Base-by-base conservation (phyloP, 2,797 vertebrate species). In the Pangasius mekongensis region DNA sequence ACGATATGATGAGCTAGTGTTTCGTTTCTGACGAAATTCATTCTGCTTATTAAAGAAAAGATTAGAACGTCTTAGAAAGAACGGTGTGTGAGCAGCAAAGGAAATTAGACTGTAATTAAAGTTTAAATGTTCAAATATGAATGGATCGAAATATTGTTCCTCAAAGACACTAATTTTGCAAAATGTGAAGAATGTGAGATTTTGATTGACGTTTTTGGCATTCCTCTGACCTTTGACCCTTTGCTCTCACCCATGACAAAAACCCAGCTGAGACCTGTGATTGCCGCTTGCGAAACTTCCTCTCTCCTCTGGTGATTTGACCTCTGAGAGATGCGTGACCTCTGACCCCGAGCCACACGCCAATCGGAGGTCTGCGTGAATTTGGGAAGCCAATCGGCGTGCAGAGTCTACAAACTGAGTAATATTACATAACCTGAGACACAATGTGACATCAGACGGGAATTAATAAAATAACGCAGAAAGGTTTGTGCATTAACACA, bases 261-360 rank as follows among this genome's bases (percentile, higher is more conserved):
- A 84, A 6, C 24, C 47, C 87, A 77, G 60, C 71, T 58, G 18
- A 86, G 77, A 73, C 47, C 87, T 64, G 36, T 62, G 64, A 88
- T 62, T 52, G 77, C 30, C 5, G 56, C 30, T 89, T 89, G 56
- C 14, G 67, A 86, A 89, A 86, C 84, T 86, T 89, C 76, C 83
- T 80, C 66, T 86, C 56, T 47, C 82, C 74, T 80, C 14, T 5
- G 69, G 84, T 74, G 30, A 89, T 73, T 39, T 64, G 66, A 81
- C 39, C 84, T 43, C 56, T 0, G 13, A 56, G 30, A 73, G 49
- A 80, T 52, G 33, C 3, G 14, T 71, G 77, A 88, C 84, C 84
- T 82, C 22, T 66, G 77, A 86, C 84, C 84, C 36, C 0, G 54
- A 77, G 10, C 39, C 27, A 16, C 8, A 27, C 10, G 81, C 76